These are phyloP conservation scores for Amphiura filiformis DNA, from an alignment of 35 echinoderm and acorn worm species.

Conservation along the genomic window DNA sequence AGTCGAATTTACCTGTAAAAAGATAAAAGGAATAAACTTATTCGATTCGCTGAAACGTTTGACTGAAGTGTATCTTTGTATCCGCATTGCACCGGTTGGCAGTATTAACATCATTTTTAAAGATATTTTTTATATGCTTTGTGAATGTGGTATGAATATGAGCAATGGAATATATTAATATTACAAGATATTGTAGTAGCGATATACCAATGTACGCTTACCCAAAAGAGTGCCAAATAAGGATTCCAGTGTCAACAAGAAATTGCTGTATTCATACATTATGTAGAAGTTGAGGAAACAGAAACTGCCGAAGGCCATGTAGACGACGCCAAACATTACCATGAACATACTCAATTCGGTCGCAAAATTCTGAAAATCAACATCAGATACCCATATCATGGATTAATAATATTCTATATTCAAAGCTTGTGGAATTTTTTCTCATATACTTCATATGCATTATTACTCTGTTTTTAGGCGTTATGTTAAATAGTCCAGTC, in stretches of 20 bases:
- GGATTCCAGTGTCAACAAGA: constrained; percentile 68
- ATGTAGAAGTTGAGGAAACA: constrained; percentile 67
- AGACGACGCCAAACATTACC: constrained; percentile 83
- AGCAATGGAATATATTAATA: too few species aligned
- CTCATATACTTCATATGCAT: too few species aligned
- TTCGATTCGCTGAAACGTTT: not conserved
- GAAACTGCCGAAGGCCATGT: constrained; percentile 74
- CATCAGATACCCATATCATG: too few species aligned
- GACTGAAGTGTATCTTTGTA: not conserved
- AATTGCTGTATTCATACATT: constrained; percentile 56
- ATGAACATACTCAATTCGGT: constrained; percentile 78
- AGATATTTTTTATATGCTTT: not conserved
- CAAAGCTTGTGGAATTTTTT: too few species aligned
- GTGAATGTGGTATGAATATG: too few species aligned
- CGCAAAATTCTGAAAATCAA: constrained; percentile 61
- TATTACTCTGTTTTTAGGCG: too few species aligned
- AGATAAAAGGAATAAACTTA: constrained; percentile 7
- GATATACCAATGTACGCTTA: constrained; percentile 7
- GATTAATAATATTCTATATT: too few species aligned
- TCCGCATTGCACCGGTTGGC: not conserved
- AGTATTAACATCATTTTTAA: not conserved
- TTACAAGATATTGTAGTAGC: too few species aligned
- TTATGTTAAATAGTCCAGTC: too few species aligned
- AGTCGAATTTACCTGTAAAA: constrained; percentile 79
- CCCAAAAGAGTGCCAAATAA: constrained; percentile 90